Evolutionary conservation across 2,888 invertebrate genomes (phyloP), one percentile per base, ranked within the genome.

Genomic region (Mesorhabditis spiculigera): DNA sequence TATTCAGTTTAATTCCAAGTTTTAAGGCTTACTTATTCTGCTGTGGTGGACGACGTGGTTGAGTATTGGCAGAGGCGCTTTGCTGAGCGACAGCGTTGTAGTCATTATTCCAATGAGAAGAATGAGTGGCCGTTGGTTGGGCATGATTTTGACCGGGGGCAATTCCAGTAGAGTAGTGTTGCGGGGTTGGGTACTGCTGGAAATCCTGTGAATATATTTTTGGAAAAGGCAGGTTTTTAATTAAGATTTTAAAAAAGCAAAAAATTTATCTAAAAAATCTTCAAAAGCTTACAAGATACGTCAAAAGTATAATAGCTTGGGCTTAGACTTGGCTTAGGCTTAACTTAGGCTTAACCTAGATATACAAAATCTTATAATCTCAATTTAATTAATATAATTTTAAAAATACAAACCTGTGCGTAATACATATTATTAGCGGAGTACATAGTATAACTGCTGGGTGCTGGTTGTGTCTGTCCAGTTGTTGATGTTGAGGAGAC

Each of bases 101-200:
- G n/a, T 50, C 58, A n/a, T 50, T 50, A n/a, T 50, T 50, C 58
- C 58, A 50, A 50, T 50, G 58, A 13, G 58, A 50, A 13, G 58
- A 50, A 50, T 50, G 58, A 50, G 58, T 50, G n/a, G 58, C 58
- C 10, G 58, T n/a, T 50, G 58, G 58, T 50, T 50, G 58, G n/a
- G 58, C n/a, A n/a, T 50, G 58, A 50, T 50, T 50, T 50, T 50
- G 58, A 50, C 58, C n/a, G n/a, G 10, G 10, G 58, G 58, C 58
- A 10, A 50, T 50, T 50, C 58, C 58, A 13, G 58, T n/a, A 2
- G 8, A n/a, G n/a, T 13, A 50, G n/a, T 50, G 58, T n/a, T 50
- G 58, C n/a, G 58, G 58, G 8, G 58, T n/a, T 28, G 28, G 28
- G 58, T 50, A 50, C n/a, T 50, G 58, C n/a, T 50, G 58, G 10